Evolutionary conservation across 1,140 invertebrate species (phyloP), one percentile per base, ranked within the genome.

Genomic region (Oryctes rhinoceros): DNA sequence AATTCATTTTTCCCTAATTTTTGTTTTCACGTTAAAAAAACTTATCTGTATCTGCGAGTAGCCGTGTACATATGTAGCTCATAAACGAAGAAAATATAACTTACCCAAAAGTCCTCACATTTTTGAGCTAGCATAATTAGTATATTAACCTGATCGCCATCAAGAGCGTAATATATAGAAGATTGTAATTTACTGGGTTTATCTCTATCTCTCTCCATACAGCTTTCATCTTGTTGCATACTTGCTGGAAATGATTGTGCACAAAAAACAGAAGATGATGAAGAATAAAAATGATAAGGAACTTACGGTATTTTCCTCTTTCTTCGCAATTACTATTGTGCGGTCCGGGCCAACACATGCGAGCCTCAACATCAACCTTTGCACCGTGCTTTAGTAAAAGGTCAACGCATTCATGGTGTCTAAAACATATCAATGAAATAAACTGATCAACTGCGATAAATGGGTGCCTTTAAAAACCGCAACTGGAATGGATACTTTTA

Each of bases 291-390:
- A 76, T 7, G 5, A 11, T 74, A 24, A 74, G 5, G 13, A 53
- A 83, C 86, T 86, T 85, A 89, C 88, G 88, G 83, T 86, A 88
- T 87, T 90, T 90, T 79, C 92, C 91, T 80, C 91, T 89, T 85
- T 93, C 91, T 87, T 94, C 93, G 85, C 93, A 94, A 84, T 93
- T 93, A 76, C 90, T 90, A 77, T 90, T 92, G 82, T 94, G 93
- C 13, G 91, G 90, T 35, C 92, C 92, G 0, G 93, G 93, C 90
- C 92, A 94, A 84, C 93, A 94, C 90, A 90, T 90, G 18, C 90
- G 82, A 1, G 90, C 89, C 82, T 90, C 90, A 7, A 89, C 88
- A 83, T 91, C 89, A 20, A 90, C 88, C 76, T 90, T 89, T 0
- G 90, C 90, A 35, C 90, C 90, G 86, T 91, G 88, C 76, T 90